Conservation (phyloP, 2,888 invertebrate species). For the Nysson spinosus region DNA sequence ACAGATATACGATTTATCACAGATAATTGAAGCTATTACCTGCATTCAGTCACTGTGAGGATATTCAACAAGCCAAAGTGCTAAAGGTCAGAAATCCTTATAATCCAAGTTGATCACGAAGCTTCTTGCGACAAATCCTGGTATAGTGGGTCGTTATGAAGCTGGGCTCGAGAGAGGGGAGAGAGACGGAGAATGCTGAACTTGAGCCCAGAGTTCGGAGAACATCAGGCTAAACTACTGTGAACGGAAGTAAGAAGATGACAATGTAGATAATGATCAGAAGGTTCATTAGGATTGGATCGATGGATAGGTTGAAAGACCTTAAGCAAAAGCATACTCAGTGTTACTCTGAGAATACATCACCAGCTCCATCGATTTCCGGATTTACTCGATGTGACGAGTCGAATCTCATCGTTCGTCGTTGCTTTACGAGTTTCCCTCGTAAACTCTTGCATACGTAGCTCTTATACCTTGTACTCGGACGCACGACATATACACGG, state of each 20-base stretch:
- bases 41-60: no score
- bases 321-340: slow-evolving; percentile 29
- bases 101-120: no score
- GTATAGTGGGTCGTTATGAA: no score
- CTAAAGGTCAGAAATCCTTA: no score
- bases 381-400: slow-evolving; percentile 41
- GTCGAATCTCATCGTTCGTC: slow-evolving; percentile 27
- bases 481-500: slow-evolving; percentile 6
- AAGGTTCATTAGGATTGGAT: slow-evolving; percentile 49
- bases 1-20: no score
- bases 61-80: no score
- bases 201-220: no score
- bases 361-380: slow-evolving; percentile 44
- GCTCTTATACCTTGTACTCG: slow-evolving; percentile 10
- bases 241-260: slow-evolving; percentile 30
- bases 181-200: not conserved
- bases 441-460: slow-evolving; percentile 35
- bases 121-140: no score
- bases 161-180: no score
- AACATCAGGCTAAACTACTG: slow-evolving; percentile 7
- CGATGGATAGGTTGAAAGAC: slow-evolving; percentile 37
- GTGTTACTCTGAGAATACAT: slow-evolving; percentile 23
- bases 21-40: no score
- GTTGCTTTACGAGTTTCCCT: slow-evolving; percentile 21
- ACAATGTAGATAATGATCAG: slow-evolving; percentile 44